These are phyloP conservation scores for Caloenas nicobarica DNA, from an alignment of 2,113 vertebrate species.

Conservation along the genomic window DNA sequence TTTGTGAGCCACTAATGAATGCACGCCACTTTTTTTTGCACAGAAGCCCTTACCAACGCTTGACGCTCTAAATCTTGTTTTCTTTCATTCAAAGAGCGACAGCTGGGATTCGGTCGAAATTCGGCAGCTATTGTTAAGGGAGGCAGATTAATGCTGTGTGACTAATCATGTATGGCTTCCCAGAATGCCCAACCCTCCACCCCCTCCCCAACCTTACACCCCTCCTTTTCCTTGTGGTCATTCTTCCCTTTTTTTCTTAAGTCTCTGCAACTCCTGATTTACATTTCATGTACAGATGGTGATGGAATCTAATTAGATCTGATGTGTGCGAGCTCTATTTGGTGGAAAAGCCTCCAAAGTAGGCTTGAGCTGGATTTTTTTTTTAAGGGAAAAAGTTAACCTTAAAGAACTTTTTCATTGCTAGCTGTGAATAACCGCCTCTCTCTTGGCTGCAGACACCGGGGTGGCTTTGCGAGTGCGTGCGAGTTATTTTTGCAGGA, in stretches of 20 bases:
- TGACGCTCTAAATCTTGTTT: conserved; percentile 94
- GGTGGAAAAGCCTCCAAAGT: conserved; percentile 59
- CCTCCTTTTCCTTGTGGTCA: conserved; percentile 66
- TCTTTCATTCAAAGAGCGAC: conserved; percentile 94
- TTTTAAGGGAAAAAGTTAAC: conserved; percentile 51
- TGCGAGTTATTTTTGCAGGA: background rate
- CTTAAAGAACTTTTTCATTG: background rate
- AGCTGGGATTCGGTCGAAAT: conserved; percentile 97
- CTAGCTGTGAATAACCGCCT: background rate
- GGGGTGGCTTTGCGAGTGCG: background rate
- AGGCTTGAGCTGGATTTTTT: background rate
- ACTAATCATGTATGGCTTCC: conserved; percentile 98
- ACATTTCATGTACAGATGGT: conserved; percentile 79
- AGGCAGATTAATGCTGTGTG: conserved; percentile 96
- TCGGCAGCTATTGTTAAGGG: conserved; percentile 88
- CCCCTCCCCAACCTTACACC: conserved; percentile 73
- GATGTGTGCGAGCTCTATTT: conserved; percentile 69
- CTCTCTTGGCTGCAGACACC: background rate
- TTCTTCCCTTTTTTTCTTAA: conserved; percentile 73
- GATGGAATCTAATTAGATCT: conserved; percentile 82
- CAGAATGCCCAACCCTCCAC: conserved; percentile 83
- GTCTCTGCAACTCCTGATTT: conserved; percentile 53
- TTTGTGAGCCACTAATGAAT: conserved; percentile 87
- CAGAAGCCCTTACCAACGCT: conserved; percentile 86
- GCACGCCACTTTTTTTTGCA: conserved; percentile 76